Conservation (phyloP, 2,888 invertebrate species). For the Incurvaria masculella region DNA sequence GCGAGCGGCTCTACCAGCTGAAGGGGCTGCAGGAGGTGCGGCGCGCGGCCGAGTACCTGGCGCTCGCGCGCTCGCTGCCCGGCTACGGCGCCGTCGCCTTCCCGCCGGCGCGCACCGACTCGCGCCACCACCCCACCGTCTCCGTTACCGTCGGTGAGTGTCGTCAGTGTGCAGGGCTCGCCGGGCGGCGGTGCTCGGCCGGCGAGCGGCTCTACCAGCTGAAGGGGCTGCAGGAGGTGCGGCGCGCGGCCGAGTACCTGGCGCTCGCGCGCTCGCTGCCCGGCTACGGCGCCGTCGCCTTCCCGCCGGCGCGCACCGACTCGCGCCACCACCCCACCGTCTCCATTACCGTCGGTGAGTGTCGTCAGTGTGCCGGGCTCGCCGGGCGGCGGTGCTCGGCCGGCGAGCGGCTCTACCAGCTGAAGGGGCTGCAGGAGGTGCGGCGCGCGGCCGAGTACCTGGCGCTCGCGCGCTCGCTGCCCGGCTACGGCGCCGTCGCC, state of each 20-base stretch:
- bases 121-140: constrained; percentile 57
- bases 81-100: constrained; percentile 94
- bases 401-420: constrained; percentile 89
- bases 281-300: constrained; percentile 91
- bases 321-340: constrained; percentile 54
- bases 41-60: constrained; percentile 82
- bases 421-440: constrained; percentile 92
- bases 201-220: constrained; percentile 93
- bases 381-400: constrained; percentile 87
- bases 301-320: constrained; percentile 94
- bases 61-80: constrained; percentile 77
- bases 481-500: constrained; percentile 90
- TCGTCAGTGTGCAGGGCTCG: constrained; percentile 71
- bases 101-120: constrained; percentile 91
- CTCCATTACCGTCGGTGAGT: constrained; percentile 70
- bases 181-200: constrained; percentile 87
- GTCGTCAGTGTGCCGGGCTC: too few species aligned
- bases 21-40: constrained; percentile 89
- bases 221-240: constrained; percentile 89
- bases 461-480: constrained; percentile 76
- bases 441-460: constrained; percentile 81
- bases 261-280: constrained; percentile 79
- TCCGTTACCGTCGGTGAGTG: constrained; percentile 68
- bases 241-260: constrained; percentile 81
- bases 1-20: constrained; percentile 90